phyloP scores from a whole-genome alignment of 2,113 vertebrate species.

The Lophura nycthemera region DNA sequence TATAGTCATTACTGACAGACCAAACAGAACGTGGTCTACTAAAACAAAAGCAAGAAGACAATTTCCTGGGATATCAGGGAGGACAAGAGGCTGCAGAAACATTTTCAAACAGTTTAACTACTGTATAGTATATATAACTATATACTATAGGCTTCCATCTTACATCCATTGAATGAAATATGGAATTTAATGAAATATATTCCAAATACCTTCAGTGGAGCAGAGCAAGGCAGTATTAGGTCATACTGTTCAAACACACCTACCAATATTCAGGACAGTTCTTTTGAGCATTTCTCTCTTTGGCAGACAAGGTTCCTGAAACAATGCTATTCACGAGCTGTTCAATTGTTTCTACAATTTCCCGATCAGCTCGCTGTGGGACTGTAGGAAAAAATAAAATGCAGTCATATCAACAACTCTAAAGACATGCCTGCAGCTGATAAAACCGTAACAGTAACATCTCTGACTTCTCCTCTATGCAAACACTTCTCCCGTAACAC shows the following conservation, averaged over 20 bases:
- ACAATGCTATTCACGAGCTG: constrained; percentile 66
- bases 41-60: not conserved
- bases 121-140: too few species aligned
- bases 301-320: constrained; percentile 68
- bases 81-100: not conserved
- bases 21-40: not conserved
- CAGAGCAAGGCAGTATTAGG: not conserved
- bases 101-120: not conserved
- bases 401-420: not conserved
- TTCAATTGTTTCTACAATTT: constrained; percentile 73
- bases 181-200: not conserved
- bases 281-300: constrained; percentile 63
- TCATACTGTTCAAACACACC: not conserved
- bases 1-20: not conserved
- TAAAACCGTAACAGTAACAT: accelerated
- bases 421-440: not conserved
- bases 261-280: constrained; percentile 79
- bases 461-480: not conserved
- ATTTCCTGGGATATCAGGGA: not conserved
- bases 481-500: not conserved
- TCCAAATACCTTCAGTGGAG: not conserved
- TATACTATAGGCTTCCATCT: not conserved
- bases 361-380: constrained; percentile 72
- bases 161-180: accelerated
- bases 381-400: constrained; percentile 9